Percentiles rank a stretch among this genome's conserved stretches.
Evolutionary conservation across 2,113 vertebrate species (phyloP).

Genomic region (Actinemys pallida): DNA sequence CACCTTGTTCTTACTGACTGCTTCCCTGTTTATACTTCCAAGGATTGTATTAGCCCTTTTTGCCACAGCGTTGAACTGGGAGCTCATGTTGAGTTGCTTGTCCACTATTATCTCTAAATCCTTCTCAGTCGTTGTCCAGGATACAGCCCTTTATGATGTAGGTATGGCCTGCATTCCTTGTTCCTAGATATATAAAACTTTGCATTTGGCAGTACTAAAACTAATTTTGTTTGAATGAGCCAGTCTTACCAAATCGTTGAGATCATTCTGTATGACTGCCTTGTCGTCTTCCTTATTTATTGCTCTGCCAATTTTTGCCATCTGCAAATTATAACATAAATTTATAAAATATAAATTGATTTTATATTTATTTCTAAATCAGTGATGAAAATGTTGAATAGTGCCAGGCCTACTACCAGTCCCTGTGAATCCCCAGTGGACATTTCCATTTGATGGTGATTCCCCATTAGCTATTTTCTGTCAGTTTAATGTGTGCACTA

Average conservation of each 20-base stretch:
- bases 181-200: not conserved
- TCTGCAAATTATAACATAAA: not conserved
- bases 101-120: not conserved
- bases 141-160: not conserved
- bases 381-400: not conserved
- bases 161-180: not conserved
- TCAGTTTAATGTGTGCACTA: not conserved
- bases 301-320: not conserved
- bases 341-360: not conserved
- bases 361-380: not conserved
- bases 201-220: not conserved
- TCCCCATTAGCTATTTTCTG: not conserved
- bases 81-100: not conserved
- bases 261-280: not conserved
- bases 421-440: not conserved
- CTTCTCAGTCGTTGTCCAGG: not conserved
- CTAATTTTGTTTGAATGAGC: not conserved
- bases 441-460: not conserved
- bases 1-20: not conserved
- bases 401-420: not conserved
- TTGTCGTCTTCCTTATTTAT: not conserved
- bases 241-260: not conserved
- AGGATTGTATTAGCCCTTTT: not conserved
- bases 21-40: not conserved
- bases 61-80: not conserved